Conservation (phyloP, 2,888 invertebrate species). For the Mesochorus sp. region DNA sequence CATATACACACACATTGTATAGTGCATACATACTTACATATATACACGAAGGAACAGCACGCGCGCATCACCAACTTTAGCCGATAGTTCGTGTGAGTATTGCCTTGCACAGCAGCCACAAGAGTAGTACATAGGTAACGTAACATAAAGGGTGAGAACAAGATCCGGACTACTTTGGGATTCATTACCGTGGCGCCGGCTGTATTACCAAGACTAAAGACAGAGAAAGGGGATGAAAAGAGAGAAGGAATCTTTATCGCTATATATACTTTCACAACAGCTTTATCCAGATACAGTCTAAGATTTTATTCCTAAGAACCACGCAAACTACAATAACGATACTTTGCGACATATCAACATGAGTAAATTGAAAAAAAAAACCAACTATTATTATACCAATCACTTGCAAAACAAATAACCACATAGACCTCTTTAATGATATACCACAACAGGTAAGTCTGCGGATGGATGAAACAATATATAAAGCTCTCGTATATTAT, state of each 20-base stretch:
- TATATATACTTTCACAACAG: not conserved
- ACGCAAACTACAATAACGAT: too few species aligned
- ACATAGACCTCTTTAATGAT: not conserved
- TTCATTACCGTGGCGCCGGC: constrained; percentile 57
- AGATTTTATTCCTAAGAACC: too few species aligned
- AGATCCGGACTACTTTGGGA: constrained; percentile 50
- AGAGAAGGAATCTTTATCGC: not conserved
- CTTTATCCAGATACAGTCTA: not conserved
- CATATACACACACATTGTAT: not conserved
- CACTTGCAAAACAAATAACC: too few species aligned
- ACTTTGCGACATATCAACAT: too few species aligned
- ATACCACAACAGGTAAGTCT: not conserved
- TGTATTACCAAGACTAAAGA: constrained; percentile 37
- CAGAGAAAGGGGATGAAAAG: not conserved
- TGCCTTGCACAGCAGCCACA: constrained; percentile 6
- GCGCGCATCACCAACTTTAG: constrained; percentile 53
- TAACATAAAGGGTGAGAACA: constrained; percentile 26
- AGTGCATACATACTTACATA: not conserved
- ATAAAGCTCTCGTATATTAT: not conserved
- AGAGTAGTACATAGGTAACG: not conserved
- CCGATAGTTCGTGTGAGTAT: constrained; percentile 47
- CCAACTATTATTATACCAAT: too few species aligned
- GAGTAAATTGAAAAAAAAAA: too few species aligned
- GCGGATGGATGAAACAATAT: not conserved
- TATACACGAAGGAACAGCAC: not conserved